Percentiles rank a stretch among this genome's conserved stretches.
These are phyloP conservation scores for Aradophagus sp. DNA, from an alignment of 1,140 invertebrate genomes.

Conservation along the genomic window DNA sequence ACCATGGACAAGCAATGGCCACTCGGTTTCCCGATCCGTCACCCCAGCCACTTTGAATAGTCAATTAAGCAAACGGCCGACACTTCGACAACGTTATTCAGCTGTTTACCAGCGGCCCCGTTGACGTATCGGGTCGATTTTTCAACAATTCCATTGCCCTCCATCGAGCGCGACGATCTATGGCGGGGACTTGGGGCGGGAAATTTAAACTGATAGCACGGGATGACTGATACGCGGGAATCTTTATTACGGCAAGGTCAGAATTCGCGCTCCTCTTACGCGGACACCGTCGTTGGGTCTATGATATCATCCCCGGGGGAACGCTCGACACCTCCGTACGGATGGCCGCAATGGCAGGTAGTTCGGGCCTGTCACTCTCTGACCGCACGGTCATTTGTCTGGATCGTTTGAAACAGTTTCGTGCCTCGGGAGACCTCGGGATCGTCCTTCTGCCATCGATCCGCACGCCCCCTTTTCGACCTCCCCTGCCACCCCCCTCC, in stretches of 20 bases:
- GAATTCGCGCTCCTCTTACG: slow-evolving; percentile 44
- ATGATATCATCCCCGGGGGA: slow-evolving; percentile 42
- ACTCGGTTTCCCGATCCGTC: no score
- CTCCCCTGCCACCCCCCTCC: no score
- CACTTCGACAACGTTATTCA: no score
- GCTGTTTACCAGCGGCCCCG: slow-evolving; percentile 17
- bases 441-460: slow-evolving; percentile 23
- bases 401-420: slow-evolving; percentile 64
- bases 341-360: slow-evolving; percentile 55
- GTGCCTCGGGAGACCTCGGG: slow-evolving; percentile 39
- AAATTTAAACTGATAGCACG: slow-evolving; percentile 41
- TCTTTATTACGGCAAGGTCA: slow-evolving; percentile 54
- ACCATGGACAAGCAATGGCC: no score
- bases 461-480: no score
- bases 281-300: slow-evolving; percentile 24
- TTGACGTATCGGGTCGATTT: no score
- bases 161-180: slow-evolving; percentile 25
- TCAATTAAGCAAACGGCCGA: no score
- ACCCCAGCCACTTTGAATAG: no score
- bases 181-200: slow-evolving; percentile 25
- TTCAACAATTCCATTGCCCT: no score
- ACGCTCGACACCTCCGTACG: slow-evolving; percentile 7
- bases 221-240: slow-evolving; percentile 54
- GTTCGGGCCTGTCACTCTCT: slow-evolving; percentile 67
- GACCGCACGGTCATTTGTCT: slow-evolving; percentile 71